Base-by-base conservation (phyloP, 2,113 vertebrate genomes). In the Rhea pennata region DNA sequence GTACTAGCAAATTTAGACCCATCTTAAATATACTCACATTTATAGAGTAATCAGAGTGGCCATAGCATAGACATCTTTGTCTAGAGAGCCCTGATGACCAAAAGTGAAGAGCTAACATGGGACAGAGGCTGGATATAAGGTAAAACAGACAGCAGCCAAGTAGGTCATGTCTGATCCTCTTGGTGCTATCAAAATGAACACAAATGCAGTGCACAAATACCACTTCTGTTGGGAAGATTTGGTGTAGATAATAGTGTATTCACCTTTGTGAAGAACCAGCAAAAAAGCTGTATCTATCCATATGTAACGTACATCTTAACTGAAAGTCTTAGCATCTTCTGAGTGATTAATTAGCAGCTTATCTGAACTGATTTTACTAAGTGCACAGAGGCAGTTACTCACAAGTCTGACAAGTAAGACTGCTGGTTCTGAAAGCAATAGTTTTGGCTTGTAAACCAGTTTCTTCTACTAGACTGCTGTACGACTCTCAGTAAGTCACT, bases 31-130 rank as follows among this genome's bases (percentile, higher is more conserved):
- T 7, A n/a, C 1, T 3, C 66, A 9, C 31, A 62, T 50, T 91
- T 71, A 42, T 31, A 61, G 0, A 27, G 36, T 20, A 79, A 26
- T 84, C 65, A 67, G 84, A 79, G 22, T 29, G 6, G 22, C 6
- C 22, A 11, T 4, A 53, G 2, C 7, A 66, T 3, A 73, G 6
- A 2, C 5, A 2, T 6, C 7, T 12, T 23, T 17, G 10, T 17
- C 24, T 31, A 24, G 53, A 54, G 23, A 71, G 4, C 17, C 15
- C 11, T 50, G 31, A 26, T n/a, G 19, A 42, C 20, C 11, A 42
- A 72, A 80, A 33, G 9, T 14, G n/a, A 50, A 46, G 61, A 46
- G 19, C 8, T 44, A 23, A 11, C 21, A 8, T 0, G 0, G 5
- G 9, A 75, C 31, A 73, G 7, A 4, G 20, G 14, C 5, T 24